Evolutionary conservation across 2,797 vertebrate species (phyloP).

Genomic region (Onychomys arenicola): DNA sequence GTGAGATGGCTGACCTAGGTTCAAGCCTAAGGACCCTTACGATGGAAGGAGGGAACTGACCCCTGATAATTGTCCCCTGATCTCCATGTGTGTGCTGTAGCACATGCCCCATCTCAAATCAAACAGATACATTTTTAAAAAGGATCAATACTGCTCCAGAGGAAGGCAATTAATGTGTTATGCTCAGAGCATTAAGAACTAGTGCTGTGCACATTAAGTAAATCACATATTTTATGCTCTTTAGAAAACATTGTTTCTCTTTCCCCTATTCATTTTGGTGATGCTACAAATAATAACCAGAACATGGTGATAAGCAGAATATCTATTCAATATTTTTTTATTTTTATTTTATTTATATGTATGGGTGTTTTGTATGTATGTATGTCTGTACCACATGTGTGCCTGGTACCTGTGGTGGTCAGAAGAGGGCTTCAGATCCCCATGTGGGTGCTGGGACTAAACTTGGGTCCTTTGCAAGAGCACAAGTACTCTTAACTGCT

Average conservation of each 20-base stretch:
- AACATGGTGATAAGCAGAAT: background rate
- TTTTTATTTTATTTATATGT: background rate
- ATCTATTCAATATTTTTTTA: background rate
- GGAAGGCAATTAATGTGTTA: background rate
- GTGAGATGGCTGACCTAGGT: background rate
- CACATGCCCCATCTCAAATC: background rate
- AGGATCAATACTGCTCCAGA: background rate
- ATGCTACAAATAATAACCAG: background rate
- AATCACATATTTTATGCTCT: background rate
- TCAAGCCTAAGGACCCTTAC: background rate
- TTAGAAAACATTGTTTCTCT: background rate
- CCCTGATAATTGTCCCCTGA: background rate
- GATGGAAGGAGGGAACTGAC: background rate
- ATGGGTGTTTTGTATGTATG: background rate
- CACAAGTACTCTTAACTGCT: background rate
- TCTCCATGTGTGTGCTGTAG: too few species aligned
- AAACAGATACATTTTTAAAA: background rate
- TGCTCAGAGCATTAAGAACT: background rate
- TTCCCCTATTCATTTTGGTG: conserved; percentile 24
- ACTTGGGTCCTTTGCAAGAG: background rate
- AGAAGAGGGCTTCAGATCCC: background rate
- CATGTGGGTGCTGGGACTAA: background rate
- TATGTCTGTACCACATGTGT: background rate
- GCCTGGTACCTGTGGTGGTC: background rate
- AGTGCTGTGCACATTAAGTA: background rate